Evolutionary conservation across 1,140 invertebrate species (phyloP).

Genomic region (Drosophila teissieri): DNA sequence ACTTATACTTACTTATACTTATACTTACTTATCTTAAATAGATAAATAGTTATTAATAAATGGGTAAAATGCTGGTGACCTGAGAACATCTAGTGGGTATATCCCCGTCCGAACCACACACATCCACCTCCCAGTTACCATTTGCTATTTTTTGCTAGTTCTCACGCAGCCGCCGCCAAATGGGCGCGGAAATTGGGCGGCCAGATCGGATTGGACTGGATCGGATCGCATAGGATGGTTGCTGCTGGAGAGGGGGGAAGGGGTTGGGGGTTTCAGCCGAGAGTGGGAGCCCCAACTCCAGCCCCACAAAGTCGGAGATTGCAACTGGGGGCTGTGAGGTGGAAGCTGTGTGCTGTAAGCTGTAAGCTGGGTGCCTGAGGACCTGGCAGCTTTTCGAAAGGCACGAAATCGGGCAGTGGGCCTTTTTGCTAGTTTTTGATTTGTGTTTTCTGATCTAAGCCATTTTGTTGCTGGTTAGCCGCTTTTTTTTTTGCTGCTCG

Average conservation of each 20-base stretch:
- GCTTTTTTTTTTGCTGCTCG: constrained; percentile 38
- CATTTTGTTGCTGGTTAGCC: constrained; percentile 28
- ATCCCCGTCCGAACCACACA: not conserved
- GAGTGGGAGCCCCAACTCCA: constrained; percentile 10
- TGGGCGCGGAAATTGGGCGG: constrained; percentile 75
- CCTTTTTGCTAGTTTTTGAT: constrained; percentile 27
- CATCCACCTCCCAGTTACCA: not conserved
- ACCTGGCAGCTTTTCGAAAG: constrained; percentile 35
- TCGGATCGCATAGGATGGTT: constrained; percentile 17
- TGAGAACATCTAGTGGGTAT: not conserved
- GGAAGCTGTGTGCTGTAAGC: not conserved
- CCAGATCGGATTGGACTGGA: constrained; percentile 31
- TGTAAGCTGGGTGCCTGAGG: constrained; percentile 5
- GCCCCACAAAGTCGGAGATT: not conserved
- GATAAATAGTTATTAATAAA: too few species aligned
- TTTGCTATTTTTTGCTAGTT: constrained; percentile 40
- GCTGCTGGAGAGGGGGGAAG: too few species aligned
- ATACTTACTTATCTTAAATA: too few species aligned
- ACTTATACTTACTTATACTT: too few species aligned
- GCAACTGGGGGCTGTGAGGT: not conserved
- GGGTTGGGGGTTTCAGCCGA: not conserved
- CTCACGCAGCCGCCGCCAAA: constrained; percentile 68
- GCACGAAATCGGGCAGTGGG: constrained; percentile 16
- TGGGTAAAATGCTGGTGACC: too few species aligned
- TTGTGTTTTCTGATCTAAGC: constrained; percentile 43